These are phyloP conservation scores for Sinocyclocheilus grahami DNA, from an alignment of 2,113 vertebrate species.

Conservation along the genomic window DNA sequence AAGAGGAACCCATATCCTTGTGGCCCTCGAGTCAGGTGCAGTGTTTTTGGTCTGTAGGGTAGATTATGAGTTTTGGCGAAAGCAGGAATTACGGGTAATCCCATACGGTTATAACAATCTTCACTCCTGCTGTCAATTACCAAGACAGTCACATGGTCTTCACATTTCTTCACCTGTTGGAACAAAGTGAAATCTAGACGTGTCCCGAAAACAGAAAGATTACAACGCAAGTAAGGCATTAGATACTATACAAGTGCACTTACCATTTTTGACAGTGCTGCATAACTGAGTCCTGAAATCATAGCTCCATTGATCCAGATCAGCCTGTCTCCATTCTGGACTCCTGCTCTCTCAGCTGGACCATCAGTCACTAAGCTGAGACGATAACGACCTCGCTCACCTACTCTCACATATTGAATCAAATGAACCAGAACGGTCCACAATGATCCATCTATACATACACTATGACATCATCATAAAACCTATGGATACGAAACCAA, in stretches of 20 bases:
- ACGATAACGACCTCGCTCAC: constrained; percentile 76
- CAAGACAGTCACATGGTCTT: constrained; percentile 80
- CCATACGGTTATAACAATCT: constrained; percentile 74
- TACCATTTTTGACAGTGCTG: constrained; percentile 80
- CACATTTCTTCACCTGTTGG: constrained; percentile 80
- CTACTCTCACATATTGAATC: constrained; percentile 65
- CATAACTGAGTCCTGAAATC: constrained; percentile 71
- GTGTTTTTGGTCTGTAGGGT: constrained; percentile 78
- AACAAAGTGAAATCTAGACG: constrained; percentile 4
- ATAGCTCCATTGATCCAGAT: constrained; percentile 85
- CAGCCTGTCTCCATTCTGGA: constrained; percentile 80
- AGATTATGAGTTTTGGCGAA: constrained; percentile 79
- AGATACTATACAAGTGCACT: not conserved
- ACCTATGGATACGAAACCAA: not conserved
- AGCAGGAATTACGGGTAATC: constrained; percentile 77
- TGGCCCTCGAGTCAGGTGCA: constrained; percentile 79
- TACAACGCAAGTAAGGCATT: not conserved
- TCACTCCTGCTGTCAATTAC: constrained; percentile 82
- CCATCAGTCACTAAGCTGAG: constrained; percentile 76
- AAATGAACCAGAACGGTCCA: not conserved
- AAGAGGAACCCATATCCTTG: constrained; percentile 90
- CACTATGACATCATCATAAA: not conserved
- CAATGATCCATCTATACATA: not conserved
- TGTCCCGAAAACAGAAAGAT: not conserved
- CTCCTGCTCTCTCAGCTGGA: constrained; percentile 83